Evolutionary conservation across 35 echinoderm and acorn worm species (phyloP), one percentile per base, ranked within the genome.

Genomic region (Anneissia japonica): DNA sequence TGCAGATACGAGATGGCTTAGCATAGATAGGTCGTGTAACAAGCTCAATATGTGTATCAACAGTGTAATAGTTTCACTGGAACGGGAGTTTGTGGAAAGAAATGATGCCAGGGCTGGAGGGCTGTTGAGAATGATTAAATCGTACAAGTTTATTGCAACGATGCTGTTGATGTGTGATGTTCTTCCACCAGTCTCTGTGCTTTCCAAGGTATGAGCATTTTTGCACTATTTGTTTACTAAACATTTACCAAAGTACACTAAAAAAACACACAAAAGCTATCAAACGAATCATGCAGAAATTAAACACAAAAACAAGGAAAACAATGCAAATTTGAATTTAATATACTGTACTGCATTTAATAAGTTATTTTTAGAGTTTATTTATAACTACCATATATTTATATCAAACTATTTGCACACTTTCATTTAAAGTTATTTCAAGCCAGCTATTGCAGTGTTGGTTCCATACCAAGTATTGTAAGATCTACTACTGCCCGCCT

Each of bases 111-210:
- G 86, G 75, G 89, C 84, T 28, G 32, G 46, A n/a, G 82, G 82
- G 35, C 38, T 90, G 23, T 30, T 75, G 39, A 74, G 82, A 33
- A 72, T 90, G 56, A n/a, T 90, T 73, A 32, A 85, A 37, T 35
- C 85, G 6, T 90, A 64, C 51, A 72, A 45, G 19, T 90, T 90
- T 78, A 51, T 90, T 16, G 88, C 82, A 73, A 73, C 46, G 28
- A 55, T 90, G 12, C 37, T 36, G 21, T 75, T 90, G 82, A 90
- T 90, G 88, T 31, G 85, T 31, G 88, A 90, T 39, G 38, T 90
- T 56, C 64, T 90, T 51, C 88, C 88, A 31, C 81, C 73, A 74
- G 26, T 90, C 29, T 64, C 82, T 19, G 78, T 77, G 16, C 41
- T 90, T 21, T 90, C 88, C 14, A 43, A 90, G 77, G 46, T 41